Evolutionary conservation across 2,888 invertebrate genomes (phyloP).

Genomic region (Hyppa rectilinea): DNA sequence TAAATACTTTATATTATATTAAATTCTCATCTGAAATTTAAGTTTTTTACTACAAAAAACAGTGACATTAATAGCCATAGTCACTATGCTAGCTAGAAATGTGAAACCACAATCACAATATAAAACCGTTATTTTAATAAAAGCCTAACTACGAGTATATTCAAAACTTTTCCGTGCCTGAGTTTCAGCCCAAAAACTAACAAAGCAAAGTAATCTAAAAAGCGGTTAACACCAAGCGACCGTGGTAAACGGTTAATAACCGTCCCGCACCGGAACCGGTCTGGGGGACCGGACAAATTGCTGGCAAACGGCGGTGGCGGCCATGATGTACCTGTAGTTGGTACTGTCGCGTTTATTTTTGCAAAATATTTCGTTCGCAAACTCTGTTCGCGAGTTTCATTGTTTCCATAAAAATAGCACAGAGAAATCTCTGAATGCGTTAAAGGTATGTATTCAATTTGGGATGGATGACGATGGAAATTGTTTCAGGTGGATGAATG

Average conservation of each 20-base stretch:
- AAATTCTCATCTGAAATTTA: too few species aligned
- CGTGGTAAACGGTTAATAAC: slow-evolving; percentile 65
- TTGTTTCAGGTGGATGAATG: not conserved
- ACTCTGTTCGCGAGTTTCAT: not conserved
- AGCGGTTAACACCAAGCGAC: slow-evolving; percentile 54
- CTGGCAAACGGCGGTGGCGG: slow-evolving; percentile 43
- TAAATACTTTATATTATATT: not conserved
- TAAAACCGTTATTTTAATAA: not conserved
- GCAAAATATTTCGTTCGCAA: not conserved
- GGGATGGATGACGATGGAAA: not conserved
- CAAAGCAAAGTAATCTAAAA: slow-evolving; percentile 63
- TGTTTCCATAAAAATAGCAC: not conserved
- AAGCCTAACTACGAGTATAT: not conserved
- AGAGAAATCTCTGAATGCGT: not conserved
- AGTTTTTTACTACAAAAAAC: not conserved
- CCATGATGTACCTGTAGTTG: slow-evolving; percentile 33
- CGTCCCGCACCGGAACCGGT: slow-evolving; percentile 60
- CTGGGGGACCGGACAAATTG: slow-evolving; percentile 64
- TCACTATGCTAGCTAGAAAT: not conserved
- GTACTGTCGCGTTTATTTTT: slow-evolving; percentile 11
- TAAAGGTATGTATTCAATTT: not conserved
- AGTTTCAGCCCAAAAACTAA: slow-evolving; percentile 45
- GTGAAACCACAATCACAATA: not conserved
- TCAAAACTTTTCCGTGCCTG: slow-evolving; percentile 25
- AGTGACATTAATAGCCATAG: not conserved